phyloP scores from a whole-genome alignment of 2,888 invertebrate species.

The Noctua comes region DNA sequence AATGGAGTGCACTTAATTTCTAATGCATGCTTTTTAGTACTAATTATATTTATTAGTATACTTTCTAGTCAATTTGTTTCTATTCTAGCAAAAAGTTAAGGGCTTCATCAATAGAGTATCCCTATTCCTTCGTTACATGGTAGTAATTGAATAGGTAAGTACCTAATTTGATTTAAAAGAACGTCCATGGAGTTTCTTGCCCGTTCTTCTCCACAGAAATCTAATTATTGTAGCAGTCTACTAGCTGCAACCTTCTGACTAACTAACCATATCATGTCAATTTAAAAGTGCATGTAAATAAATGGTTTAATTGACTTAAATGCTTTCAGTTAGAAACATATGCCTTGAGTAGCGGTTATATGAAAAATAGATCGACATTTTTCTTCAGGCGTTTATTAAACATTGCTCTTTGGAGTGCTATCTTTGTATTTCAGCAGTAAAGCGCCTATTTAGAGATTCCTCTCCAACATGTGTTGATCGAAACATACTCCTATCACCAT shows the following conservation, averaged over 20 bases:
- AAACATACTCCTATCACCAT: background rate
- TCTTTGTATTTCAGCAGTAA: background rate
- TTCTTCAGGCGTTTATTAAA: slow-evolving; percentile 13
- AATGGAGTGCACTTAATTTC: background rate
- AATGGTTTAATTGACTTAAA: background rate
- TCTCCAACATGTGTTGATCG: background rate
- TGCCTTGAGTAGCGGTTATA: background rate
- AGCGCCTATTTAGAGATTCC: background rate
- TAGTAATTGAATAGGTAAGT: background rate
- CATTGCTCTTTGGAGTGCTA: background rate
- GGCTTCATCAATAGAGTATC: background rate
- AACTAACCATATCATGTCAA: too few relatives aligned
- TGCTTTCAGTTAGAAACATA: background rate
- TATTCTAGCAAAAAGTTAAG: background rate
- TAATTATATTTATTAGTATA: background rate
- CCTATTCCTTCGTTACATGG: background rate
- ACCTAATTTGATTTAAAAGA: background rate
- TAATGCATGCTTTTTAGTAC: background rate
- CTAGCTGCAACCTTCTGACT: background rate
- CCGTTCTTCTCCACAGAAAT: background rate
- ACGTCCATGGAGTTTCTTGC: background rate
- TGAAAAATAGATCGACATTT: background rate
- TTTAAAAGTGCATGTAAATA: background rate
- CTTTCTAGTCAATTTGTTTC: background rate
- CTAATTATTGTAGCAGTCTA: too few relatives aligned